Evolutionary conservation across 2,113 vertebrate species (phyloP), one percentile per base, ranked within the genome.

Genomic region (Enhydra lutris): DNA sequence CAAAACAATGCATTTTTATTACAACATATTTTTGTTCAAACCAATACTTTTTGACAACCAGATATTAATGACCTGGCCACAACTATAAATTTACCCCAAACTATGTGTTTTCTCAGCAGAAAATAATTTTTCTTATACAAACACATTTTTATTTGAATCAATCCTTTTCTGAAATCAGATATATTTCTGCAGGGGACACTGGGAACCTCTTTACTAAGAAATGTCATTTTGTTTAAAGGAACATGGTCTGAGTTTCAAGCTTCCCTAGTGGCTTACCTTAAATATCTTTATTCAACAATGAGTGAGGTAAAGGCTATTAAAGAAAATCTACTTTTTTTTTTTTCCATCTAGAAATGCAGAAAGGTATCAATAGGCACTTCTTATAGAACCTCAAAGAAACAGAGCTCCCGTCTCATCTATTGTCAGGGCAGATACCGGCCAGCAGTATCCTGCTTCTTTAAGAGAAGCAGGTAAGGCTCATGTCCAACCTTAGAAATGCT

Each of bases 1-100:
- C 98, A 99, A 99, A 99, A 99, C 99, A 99, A 99, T 99, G 98
- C 98, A 99, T 99, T 99, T 99, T 99, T 99, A 99, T 99, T 99
- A 99, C 98, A 99, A 98, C 99, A 98, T 99, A 99, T 99, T 99
- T 99, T 99, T 99, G 98, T 99, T 99, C 99, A 98, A 99, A 99
- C 99, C 99, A 99, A 99, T 99, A 99, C 99, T 99, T 99, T 99
- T 99, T 99, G 99, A 99, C 99, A 99, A 99, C 98, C 96, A 98
- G 98, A 99, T 99, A 99, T 99, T 99, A 99, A 99, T 99, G 99
- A 99, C 98, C 98, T 98, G 98, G 98, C 98, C 98, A 98, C 98
- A 98, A 98, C 98, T 99, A 99, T 99, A 99, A 99, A 99, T 99
- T 99, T 98, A 98, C 98, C 98, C 98, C 98, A 99, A 99, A 99